A percentile compares a stretch with the other conserved stretches of the same genome.
Conservation (phyloP, 1,140 invertebrate species). For the Eupristina koningsbergeri region DNA sequence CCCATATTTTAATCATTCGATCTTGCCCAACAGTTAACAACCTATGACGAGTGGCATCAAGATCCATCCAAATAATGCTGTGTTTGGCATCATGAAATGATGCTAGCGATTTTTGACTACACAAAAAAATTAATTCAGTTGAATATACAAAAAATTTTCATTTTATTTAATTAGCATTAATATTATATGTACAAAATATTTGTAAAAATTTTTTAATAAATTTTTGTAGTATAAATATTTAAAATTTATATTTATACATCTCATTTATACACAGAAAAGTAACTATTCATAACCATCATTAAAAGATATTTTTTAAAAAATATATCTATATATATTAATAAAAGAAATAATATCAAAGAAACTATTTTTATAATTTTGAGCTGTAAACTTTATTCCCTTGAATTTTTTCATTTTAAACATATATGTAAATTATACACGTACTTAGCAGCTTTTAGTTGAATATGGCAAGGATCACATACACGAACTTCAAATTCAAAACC, state of each 20-base stretch:
- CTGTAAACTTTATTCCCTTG: too few relatives aligned
- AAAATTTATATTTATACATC: too few relatives aligned
- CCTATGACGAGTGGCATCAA: slow-evolving; percentile 89
- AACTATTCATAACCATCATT: too few relatives aligned
- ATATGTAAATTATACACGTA: slow-evolving; percentile 72
- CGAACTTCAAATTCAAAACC: slow-evolving; percentile 98
- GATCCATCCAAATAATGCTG: slow-evolving; percentile 88
- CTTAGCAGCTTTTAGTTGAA: slow-evolving; percentile 88
- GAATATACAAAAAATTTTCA: background rate
- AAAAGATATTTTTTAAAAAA: too few relatives aligned
- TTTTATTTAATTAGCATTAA: too few relatives aligned
- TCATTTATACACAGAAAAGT: too few relatives aligned
- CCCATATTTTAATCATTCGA: slow-evolving; percentile 93
- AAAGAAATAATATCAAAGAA: too few relatives aligned
- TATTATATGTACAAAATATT: too few relatives aligned
- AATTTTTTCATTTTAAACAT: background rate
- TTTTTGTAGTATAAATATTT: too few relatives aligned
- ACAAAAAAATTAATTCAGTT: slow-evolving; percentile 41
- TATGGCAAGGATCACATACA: slow-evolving; percentile 93
- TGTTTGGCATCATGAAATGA: slow-evolving; percentile 97
- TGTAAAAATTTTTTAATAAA: too few relatives aligned
- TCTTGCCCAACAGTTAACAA: slow-evolving; percentile 95
- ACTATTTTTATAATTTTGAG: too few relatives aligned
- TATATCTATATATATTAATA: too few relatives aligned
- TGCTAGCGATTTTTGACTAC: slow-evolving; percentile 90